These are phyloP conservation scores for Caretta caretta DNA, from an alignment of 2,113 vertebrate species.

Conservation along the genomic window DNA sequence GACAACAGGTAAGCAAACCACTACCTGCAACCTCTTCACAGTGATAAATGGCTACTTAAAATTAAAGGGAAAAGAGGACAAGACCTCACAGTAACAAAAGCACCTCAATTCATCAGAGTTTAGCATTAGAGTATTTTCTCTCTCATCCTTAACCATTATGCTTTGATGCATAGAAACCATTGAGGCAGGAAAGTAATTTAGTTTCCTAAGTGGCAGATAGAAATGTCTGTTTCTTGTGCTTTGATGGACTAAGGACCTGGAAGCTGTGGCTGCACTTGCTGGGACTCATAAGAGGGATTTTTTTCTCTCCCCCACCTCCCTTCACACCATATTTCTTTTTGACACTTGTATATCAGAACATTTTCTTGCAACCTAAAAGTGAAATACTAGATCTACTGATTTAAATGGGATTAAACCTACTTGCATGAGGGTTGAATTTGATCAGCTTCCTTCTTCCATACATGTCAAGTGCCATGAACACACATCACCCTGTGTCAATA, in stretches of 20 bases:
- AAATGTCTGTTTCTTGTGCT: neutral
- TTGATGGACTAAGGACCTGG: rapidly evolving
- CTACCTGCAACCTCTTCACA: neutral
- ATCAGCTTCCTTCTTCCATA: neutral
- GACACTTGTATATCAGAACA: neutral
- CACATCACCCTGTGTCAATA: neutral
- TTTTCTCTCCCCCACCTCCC: neutral
- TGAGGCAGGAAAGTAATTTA: neutral
- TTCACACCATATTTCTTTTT: neutral
- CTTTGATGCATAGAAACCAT: slow-evolving; percentile 24
- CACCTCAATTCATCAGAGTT: slow-evolving; percentile 41
- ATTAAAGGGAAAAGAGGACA: slow-evolving; percentile 15
- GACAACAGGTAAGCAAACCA: neutral
- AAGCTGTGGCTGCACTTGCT: neutral
- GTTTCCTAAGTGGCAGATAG: neutral
- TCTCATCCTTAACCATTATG: neutral
- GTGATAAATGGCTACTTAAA: slow-evolving; percentile 9
- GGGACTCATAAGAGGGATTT: neutral
- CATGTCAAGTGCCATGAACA: neutral
- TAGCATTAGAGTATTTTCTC: neutral
- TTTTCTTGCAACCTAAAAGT: neutral
- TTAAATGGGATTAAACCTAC: neutral
- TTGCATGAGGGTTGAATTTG: neutral
- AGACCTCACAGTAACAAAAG: slow-evolving; percentile 28
- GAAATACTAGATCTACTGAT: neutral